Evolutionary conservation across 2,797 vertebrate species (phyloP).

Genomic region (Perdix hodgsoniae): DNA sequence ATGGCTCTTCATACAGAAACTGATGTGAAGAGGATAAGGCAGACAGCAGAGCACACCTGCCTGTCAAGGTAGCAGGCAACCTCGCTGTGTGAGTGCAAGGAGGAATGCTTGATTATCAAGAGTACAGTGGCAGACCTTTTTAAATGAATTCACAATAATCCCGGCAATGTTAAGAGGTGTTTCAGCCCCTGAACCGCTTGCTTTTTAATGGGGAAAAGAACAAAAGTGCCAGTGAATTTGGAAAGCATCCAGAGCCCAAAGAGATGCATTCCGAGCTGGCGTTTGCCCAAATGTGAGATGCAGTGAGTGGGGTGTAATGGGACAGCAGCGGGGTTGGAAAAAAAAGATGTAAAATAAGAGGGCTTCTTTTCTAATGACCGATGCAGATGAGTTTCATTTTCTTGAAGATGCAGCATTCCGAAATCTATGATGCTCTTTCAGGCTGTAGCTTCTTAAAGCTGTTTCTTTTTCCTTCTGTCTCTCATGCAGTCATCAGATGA

Average conservation of each 20-base stretch:
- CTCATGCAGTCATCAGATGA: neutral
- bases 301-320: neutral
- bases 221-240: neutral
- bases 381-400: neutral
- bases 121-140: neutral
- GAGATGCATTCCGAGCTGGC: neutral
- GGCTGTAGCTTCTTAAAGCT: neutral
- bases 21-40: neutral
- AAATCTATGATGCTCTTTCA: neutral
- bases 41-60: neutral
- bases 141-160: neutral
- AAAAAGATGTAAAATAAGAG: neutral
- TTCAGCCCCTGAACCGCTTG: neutral
- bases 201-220: neutral
- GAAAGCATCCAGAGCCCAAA: neutral
- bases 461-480: neutral
- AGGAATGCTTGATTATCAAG: neutral
- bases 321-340: neutral
- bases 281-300: neutral
- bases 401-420: neutral
- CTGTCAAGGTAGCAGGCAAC: fast-evolving
- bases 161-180: neutral
- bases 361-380: neutral
- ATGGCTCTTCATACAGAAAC: neutral
- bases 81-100: neutral